Evolutionary conservation across 2,888 invertebrate genomes (phyloP), one percentile per base, ranked within the genome.

Genomic region (Drosophila borborema): DNA sequence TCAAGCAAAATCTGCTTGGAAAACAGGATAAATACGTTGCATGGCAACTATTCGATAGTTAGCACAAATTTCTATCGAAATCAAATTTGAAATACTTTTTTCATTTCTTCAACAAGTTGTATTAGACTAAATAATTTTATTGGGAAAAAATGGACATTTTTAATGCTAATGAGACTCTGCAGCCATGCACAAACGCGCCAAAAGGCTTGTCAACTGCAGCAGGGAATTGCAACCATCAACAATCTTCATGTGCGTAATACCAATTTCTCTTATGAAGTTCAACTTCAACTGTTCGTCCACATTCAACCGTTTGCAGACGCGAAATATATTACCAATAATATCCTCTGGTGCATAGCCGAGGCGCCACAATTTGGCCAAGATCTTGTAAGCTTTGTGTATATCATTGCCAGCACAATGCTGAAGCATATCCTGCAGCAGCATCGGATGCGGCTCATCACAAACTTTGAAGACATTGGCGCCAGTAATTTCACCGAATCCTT

Each of bases 361-460:
- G 89, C 96, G 96, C 96, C 98, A 98, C 64, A 99, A 94, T 92
- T 98, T 97, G 3, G 96, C 95, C 91, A 99, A 95, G 56, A 98
- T 95, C 95, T 96, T 96, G 91, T 97, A 98, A 0, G 99, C 97
- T 81, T 96, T 96, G 71, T 97, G 96, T 70, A 99, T 96, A 89
- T 98, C 96, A 48, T 96, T 96, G 62, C 95, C 94, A 0, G 95
- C 94, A 93, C 99, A 99, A 82, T 95, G 95, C 76, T 96, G 95
- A 55, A 99, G 94, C 98, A 99, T 99, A 88, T 96, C 96, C 92
- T 97, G 96, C 56, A 99, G 96, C 3, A 98, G 94, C 92, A 98
- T 94, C 0, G 99, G 99, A 94, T 99, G 99, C 0, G 99, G 99
- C 93, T 99, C 99, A 93, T 99, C 99, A 92, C 99, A 99, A 12